Conservation (phyloP, 2,888 invertebrate species). For the Atethmia centrago region DNA sequence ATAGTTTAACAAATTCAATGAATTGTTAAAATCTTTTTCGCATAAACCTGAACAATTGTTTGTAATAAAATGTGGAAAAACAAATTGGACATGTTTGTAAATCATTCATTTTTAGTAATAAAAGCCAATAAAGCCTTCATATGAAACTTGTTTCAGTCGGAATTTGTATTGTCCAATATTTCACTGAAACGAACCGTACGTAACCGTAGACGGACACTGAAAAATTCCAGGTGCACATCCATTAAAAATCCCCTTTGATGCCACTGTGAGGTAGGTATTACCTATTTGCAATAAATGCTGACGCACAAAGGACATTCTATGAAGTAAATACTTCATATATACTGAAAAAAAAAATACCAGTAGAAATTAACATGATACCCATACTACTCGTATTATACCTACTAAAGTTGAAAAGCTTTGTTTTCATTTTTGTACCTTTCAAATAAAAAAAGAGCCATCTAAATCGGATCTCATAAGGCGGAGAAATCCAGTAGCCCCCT, state of each 20-base stretch:
- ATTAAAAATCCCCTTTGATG: conserved; percentile 50
- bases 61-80: conserved; percentile 21
- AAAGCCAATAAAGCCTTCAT: conserved; percentile 42
- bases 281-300: conserved; percentile 50
- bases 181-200: conserved; percentile 32
- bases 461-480: too few species aligned
- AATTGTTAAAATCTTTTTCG: conserved; percentile 23
- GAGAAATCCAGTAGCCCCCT: too few species aligned
- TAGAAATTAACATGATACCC: background rate
- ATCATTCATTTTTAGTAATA: conserved; percentile 36
- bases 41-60: conserved; percentile 16
- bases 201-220: conserved; percentile 26
- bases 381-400: background rate
- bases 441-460: too few species aligned
- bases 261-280: conserved; percentile 11
- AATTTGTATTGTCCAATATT: conserved; percentile 43
- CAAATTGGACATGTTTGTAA: conserved; percentile 28
- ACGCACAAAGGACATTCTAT: conserved; percentile 5
- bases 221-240: conserved; percentile 53
- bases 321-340: background rate
- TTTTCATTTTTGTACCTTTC: background rate
- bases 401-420: background rate
- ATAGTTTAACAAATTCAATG: background rate
- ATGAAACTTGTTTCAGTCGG: conserved; percentile 32
- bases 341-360: background rate